These are phyloP conservation scores for Cetonia aurata DNA, from an alignment of 2,888 invertebrate genomes.

Conservation along the genomic window DNA sequence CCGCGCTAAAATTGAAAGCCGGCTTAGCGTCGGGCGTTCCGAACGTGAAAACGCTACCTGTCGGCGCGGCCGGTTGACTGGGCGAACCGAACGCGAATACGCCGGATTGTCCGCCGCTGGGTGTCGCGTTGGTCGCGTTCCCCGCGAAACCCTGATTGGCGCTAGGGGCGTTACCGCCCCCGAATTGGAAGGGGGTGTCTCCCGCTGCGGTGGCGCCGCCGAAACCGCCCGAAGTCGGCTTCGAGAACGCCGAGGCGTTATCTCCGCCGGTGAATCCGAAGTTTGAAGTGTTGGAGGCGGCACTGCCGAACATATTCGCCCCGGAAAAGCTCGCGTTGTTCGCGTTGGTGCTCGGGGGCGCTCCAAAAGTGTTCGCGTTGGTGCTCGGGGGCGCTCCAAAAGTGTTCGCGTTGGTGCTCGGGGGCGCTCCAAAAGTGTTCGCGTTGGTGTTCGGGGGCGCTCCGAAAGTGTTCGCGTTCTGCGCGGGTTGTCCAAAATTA, in stretches of 20 bases:
- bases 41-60: slow-evolving; percentile 50
- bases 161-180: background rate
- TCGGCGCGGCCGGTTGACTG: slow-evolving; percentile 37
- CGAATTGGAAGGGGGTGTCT: slow-evolving; percentile 27
- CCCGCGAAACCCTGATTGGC: slow-evolving; percentile 37
- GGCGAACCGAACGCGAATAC: slow-evolving; percentile 46
- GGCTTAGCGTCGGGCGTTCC: slow-evolving; percentile 47
- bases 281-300: background rate
- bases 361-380: too few species aligned
- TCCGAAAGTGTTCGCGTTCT: slow-evolving; percentile 29
- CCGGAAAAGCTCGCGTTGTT: slow-evolving; percentile 9
- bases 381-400: too few species aligned
- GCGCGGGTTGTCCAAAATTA: background rate
- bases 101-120: slow-evolving; percentile 14
- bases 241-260: slow-evolving; percentile 23
- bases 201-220: slow-evolving; percentile 14
- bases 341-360: background rate
- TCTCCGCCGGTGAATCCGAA: slow-evolving; percentile 33
- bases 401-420: too few species aligned
- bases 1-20: slow-evolving; percentile 51
- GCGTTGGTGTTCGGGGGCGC: slow-evolving; percentile 1
- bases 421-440: background rate
- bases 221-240: slow-evolving; percentile 46
- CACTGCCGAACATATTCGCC: slow-evolving; percentile 20
- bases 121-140: slow-evolving; percentile 25